Evolutionary conservation across 2,113 vertebrate genomes (phyloP).

Genomic region (Aptenodytes forsteri): DNA sequence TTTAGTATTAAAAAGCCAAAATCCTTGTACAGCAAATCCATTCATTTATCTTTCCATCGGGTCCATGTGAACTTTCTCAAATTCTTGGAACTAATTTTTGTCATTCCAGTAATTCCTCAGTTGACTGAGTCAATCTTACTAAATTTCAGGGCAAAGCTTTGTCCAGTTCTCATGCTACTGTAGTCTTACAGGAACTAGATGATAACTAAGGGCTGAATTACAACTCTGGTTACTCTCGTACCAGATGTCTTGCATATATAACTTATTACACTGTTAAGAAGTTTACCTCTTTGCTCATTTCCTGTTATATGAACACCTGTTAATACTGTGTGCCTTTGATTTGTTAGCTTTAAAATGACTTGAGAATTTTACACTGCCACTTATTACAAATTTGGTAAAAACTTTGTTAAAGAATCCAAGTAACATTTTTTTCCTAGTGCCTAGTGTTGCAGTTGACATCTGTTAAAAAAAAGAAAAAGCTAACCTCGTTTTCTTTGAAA

Average conservation of each 20-base stretch:
- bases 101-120: constrained; percentile 38
- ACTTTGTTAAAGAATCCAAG: constrained; percentile 65
- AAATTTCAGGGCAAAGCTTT: constrained; percentile 59
- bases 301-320: constrained; percentile 61
- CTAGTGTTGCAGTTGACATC: constrained; percentile 56
- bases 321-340: constrained; percentile 78
- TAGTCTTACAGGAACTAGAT: constrained; percentile 48
- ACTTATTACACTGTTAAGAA: constrained; percentile 58
- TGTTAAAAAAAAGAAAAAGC: constrained; percentile 35
- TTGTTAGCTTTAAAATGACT: constrained; percentile 73
- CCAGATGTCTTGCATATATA: constrained; percentile 28
- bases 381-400: constrained; percentile 70
- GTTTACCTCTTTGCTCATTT: constrained; percentile 60
- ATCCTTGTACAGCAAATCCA: not conserved
- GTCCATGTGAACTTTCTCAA: not conserved
- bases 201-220: constrained; percentile 70
- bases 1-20: constrained; percentile 7
- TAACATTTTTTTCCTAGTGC: constrained; percentile 57
- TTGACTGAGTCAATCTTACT: constrained; percentile 31
- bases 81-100: not conserved
- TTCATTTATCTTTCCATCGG: not conserved
- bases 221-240: constrained; percentile 45
- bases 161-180: constrained; percentile 45
- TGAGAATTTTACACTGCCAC: constrained; percentile 76
- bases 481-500: constrained; percentile 58